A percentile compares a stretch with the other conserved stretches of the same genome.
Evolutionary conservation across 2,888 invertebrate species (phyloP).

Genomic region (Euspilapteryx auroguttella): DNA sequence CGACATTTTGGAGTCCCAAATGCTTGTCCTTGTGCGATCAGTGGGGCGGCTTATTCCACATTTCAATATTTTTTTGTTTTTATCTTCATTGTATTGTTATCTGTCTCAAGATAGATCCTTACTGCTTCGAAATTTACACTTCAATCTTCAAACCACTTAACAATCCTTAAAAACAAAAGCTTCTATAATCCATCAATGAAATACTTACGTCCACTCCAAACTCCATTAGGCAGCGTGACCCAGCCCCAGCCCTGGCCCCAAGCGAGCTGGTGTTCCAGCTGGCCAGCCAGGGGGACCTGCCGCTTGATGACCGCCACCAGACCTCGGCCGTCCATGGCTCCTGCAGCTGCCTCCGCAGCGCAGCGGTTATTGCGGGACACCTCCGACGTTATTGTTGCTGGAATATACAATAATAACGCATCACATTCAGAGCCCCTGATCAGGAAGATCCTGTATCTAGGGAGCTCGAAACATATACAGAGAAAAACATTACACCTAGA

Average conservation of each 20-base stretch:
- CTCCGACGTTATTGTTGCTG: slow-evolving; percentile 43
- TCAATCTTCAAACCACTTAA: background rate
- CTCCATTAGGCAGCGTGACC: slow-evolving; percentile 68
- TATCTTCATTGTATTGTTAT: background rate
- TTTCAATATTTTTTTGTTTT: background rate
- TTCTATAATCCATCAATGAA: too few relatives aligned
- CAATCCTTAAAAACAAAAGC: background rate
- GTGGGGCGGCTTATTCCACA: too few relatives aligned
- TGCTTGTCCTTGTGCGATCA: too few relatives aligned
- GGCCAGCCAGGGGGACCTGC: slow-evolving; percentile 49
- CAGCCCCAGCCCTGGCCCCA: slow-evolving; percentile 81
- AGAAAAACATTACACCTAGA: background rate
- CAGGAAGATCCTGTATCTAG: background rate
- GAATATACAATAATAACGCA: slow-evolving; percentile 5
- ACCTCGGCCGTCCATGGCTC: slow-evolving; percentile 44
- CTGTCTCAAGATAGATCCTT: background rate
- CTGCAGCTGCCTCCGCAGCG: slow-evolving; percentile 26
- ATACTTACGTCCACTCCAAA: slow-evolving; percentile 65
- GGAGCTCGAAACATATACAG: background rate
- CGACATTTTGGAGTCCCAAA: too few relatives aligned
- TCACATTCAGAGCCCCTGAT: background rate
- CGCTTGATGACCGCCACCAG: slow-evolving; percentile 53
- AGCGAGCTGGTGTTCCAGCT: slow-evolving; percentile 59
- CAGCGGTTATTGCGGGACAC: slow-evolving; percentile 29
- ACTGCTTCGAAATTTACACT: background rate